phyloP scores from a whole-genome alignment of 2,113 vertebrate genomes.

The Malurus cyaneus region DNA sequence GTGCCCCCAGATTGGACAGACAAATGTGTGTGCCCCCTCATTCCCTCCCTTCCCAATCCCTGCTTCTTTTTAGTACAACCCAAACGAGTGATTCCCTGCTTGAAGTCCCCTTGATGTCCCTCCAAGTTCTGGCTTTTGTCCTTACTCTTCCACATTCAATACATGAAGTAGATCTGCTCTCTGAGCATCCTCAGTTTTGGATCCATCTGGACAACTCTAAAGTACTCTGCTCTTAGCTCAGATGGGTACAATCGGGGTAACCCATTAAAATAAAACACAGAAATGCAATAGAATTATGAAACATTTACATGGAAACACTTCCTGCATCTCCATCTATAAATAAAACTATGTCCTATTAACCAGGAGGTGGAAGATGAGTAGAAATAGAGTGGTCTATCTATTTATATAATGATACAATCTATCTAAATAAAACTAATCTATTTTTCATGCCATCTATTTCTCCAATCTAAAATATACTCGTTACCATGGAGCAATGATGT shows the following conservation, averaged over 20 bases:
- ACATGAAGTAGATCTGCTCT: neutral
- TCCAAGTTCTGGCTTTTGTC: accelerated
- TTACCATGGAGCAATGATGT: conserved; percentile 71
- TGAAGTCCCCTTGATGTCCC: neutral
- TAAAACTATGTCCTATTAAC: conserved; percentile 63
- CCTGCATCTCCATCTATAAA: conserved; percentile 42
- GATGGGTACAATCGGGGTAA: neutral
- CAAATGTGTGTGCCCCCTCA: neutral
- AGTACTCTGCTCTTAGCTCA: neutral
- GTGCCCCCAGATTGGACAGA: neutral
- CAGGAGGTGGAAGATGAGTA: conserved; percentile 64
- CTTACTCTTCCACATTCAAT: neutral
- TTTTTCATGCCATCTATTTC: conserved; percentile 68
- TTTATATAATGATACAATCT: conserved; percentile 65
- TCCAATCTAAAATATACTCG: conserved; percentile 62
- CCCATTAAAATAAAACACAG: neutral
- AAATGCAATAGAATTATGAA: conserved; percentile 46
- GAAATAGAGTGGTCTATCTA: conserved; percentile 65
- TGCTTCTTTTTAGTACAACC: neutral
- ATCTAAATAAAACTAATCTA: conserved; percentile 71
- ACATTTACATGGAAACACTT: conserved; percentile 47
- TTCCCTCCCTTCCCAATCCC: neutral
- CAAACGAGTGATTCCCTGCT: neutral
- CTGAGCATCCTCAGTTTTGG: neutral
- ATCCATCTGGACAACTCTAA: neutral